A percentile compares a stretch with the other conserved stretches of the same genome.
These are phyloP conservation scores for Myiozetetes cayanensis DNA, from an alignment of 2,113 vertebrate genomes.

Conservation along the genomic window DNA sequence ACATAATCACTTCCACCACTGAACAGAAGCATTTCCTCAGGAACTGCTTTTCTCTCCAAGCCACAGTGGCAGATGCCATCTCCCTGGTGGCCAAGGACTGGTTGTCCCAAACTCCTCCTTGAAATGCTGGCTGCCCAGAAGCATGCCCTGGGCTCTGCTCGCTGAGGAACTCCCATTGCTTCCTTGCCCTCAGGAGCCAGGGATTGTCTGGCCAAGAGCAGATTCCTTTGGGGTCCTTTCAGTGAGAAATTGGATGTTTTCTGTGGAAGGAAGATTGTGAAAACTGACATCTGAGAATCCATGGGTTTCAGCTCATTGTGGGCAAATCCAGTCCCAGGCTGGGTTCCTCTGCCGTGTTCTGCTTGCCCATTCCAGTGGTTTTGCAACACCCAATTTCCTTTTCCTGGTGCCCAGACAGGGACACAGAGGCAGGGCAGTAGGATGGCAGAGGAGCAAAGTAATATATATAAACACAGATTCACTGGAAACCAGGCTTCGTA, in stretches of 20 bases:
- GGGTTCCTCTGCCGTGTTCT: accelerated
- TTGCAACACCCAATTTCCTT: neutral
- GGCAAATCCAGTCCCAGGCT: neutral
- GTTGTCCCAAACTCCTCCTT: neutral
- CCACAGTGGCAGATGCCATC: neutral
- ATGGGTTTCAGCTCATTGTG: accelerated
- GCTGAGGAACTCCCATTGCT: neutral
- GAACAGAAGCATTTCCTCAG: accelerated
- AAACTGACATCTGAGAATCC: neutral
- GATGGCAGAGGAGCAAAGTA: neutral
- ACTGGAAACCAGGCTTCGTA: neutral
- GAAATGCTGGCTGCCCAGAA: neutral
- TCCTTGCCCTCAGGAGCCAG: neutral
- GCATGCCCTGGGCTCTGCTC: accelerated
- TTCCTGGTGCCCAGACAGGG: neutral
- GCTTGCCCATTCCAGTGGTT: accelerated
- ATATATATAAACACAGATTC: accelerated
- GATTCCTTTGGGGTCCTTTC: neutral
- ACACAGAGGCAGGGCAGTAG: neutral
- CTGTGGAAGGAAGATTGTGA: neutral
- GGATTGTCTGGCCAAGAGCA: neutral
- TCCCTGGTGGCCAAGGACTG: neutral
- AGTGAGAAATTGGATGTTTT: neutral
- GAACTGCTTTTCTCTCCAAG: neutral
- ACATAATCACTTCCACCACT: accelerated